These are phyloP conservation scores for Eupithecia abbreviata DNA, from an alignment of 2,888 invertebrate species.

Conservation along the genomic window DNA sequence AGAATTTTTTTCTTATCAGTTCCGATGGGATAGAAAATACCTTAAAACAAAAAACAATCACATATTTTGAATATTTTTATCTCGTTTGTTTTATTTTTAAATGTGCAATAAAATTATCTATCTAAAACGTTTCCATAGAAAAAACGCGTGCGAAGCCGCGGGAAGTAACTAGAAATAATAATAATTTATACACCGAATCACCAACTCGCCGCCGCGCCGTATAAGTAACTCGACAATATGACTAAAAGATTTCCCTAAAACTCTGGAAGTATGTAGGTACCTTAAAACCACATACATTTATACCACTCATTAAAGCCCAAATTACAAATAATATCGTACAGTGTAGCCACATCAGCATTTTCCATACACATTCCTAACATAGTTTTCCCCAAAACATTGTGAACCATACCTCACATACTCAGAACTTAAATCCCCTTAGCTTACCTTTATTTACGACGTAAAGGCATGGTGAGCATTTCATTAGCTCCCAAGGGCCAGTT, in stretches of 20 bases:
- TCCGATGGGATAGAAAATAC: too few relatives aligned
- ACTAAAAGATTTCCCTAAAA: not conserved
- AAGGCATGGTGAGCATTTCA: constrained; percentile 8
- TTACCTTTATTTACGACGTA: not conserved
- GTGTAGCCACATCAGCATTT: not conserved
- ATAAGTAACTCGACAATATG: too few relatives aligned
- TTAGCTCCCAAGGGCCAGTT: constrained; percentile 6
- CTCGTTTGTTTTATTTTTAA: too few relatives aligned
- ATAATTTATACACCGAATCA: too few relatives aligned
- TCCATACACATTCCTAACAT: not conserved
- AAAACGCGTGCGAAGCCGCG: too few relatives aligned
- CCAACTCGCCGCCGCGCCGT: too few relatives aligned
- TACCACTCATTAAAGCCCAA: not conserved
- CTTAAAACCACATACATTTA: not conserved
- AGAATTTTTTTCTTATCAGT: too few relatives aligned
- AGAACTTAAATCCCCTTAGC: not conserved
- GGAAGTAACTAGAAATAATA: too few relatives aligned
- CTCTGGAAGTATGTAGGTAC: not conserved
- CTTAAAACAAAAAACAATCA: too few relatives aligned
- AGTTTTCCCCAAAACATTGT: not conserved
- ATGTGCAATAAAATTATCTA: too few relatives aligned
- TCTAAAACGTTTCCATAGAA: too few relatives aligned
- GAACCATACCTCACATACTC: not conserved
- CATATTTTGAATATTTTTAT: too few relatives aligned
- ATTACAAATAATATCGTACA: not conserved